Evolutionary conservation across 2,113 vertebrate species (phyloP).

Genomic region (Cyprinodon variegatus): DNA sequence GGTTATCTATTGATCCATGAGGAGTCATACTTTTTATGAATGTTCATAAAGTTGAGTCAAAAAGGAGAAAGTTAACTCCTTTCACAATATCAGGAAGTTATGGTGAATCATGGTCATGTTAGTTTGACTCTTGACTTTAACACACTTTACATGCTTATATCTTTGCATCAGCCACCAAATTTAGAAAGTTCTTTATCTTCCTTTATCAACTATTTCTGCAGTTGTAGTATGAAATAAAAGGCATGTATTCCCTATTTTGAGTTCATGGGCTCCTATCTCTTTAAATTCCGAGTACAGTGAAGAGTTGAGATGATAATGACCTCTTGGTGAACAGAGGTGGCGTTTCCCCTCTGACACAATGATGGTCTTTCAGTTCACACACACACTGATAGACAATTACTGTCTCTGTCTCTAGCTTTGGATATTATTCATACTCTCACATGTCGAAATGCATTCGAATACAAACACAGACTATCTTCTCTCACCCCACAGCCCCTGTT

Average conservation of each 20-base stretch:
- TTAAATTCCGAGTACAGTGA: constrained; percentile 44
- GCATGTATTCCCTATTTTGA: not conserved
- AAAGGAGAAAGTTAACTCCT: constrained; percentile 18
- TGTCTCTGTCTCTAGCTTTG: constrained; percentile 47
- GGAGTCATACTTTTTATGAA: not conserved
- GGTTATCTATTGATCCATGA: not conserved
- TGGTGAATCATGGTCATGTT: constrained; percentile 29
- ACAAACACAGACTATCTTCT: constrained; percentile 38
- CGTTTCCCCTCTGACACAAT: constrained; percentile 70
- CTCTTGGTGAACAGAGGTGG: constrained; percentile 61
- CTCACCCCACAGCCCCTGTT: constrained; percentile 1
- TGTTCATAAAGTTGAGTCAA: constrained; percentile 1
- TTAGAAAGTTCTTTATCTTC: not conserved
- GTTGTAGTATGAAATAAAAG: not conserved
- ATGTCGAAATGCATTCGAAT: constrained; percentile 33
- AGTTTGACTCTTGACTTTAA: constrained; percentile 34
- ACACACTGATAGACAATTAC: constrained; percentile 40
- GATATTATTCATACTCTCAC: constrained; percentile 37
- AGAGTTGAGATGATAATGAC: constrained; percentile 57
- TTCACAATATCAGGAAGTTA: constrained; percentile 12
- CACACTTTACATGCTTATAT: constrained; percentile 8
- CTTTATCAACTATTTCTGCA: not conserved
- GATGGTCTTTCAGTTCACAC: constrained; percentile 56
- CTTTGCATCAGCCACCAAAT: not conserved
- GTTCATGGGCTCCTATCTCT: constrained; percentile 34